These are phyloP conservation scores for Smittia aterrima DNA, from an alignment of 2,888 invertebrate genomes.

Conservation along the genomic window DNA sequence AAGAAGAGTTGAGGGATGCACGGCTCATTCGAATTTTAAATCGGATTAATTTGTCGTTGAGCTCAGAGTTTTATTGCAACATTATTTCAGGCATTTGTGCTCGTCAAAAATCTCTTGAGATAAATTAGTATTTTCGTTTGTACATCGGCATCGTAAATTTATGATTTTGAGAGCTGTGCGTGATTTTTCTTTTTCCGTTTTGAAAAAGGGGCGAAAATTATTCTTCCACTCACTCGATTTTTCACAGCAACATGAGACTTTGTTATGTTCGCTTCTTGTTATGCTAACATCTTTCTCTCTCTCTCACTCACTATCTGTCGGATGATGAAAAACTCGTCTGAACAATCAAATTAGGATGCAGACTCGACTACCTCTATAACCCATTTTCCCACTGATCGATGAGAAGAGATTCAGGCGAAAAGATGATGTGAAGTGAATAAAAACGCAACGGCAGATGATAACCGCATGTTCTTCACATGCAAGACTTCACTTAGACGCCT, in stretches of 20 bases:
- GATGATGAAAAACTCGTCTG: too few species aligned
- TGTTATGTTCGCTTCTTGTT: too few species aligned
- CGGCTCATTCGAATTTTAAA: background rate
- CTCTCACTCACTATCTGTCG: too few species aligned
- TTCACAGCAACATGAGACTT: too few species aligned
- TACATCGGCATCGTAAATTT: too few species aligned
- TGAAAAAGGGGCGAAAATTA: too few species aligned
- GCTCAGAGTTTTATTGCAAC: background rate
- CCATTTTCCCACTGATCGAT: conserved; percentile 15
- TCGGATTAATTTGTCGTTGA: conserved; percentile 10
- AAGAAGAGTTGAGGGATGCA: too few species aligned
- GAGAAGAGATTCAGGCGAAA: background rate
- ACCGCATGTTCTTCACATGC: conserved; percentile 22
- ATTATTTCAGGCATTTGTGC: background rate
- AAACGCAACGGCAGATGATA: conserved; percentile 33
- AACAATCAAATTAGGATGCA: conserved; percentile 5
- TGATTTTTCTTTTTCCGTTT: too few species aligned
- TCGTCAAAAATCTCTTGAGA: background rate
- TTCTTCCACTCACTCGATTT: too few species aligned
- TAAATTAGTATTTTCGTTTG: background rate
- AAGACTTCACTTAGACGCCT: background rate
- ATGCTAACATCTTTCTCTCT: too few species aligned
- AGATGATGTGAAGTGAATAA: background rate
- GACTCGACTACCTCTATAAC: background rate
- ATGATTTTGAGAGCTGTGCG: too few species aligned